Percentiles rank a stretch among this genome's conserved stretches.
These are phyloP conservation scores for Diadumene lineata DNA, from an alignment of 92 coral and sea anemone genomes.

Conservation along the genomic window DNA sequence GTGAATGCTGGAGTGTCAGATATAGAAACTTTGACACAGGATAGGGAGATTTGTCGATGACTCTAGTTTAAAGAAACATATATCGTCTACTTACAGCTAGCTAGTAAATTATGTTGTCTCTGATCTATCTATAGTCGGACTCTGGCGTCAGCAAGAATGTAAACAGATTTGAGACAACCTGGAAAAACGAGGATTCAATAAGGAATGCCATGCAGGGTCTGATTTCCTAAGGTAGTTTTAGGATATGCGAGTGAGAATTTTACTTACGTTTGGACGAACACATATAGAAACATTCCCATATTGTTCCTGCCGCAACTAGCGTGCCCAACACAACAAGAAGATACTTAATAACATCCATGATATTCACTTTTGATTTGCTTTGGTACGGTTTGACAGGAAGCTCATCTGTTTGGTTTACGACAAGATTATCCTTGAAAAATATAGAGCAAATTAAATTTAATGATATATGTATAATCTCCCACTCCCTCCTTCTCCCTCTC, in stretches of 20 bases:
- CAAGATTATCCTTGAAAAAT: constrained; percentile 5
- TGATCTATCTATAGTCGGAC: too few relatives aligned
- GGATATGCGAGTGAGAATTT: neutral
- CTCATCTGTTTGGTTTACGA: neutral
- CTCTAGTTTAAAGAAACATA: too few relatives aligned
- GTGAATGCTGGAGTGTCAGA: too few relatives aligned
- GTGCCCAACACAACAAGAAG: neutral
- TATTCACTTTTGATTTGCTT: neutral
- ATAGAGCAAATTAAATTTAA: too few relatives aligned
- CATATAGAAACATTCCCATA: constrained; percentile 15
- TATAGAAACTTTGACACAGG: too few relatives aligned
- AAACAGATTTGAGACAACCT: too few relatives aligned
- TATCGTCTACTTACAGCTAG: too few relatives aligned
- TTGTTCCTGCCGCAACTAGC: neutral
- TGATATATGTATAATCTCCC: neutral
- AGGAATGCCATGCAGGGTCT: neutral
- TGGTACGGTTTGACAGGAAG: neutral
- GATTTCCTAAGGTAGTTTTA: too few relatives aligned
- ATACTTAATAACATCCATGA: constrained; percentile 6
- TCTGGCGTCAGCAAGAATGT: too few relatives aligned
- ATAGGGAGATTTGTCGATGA: too few relatives aligned
- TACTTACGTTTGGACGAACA: neutral
- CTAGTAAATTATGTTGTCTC: too few relatives aligned
- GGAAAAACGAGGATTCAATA: too few relatives aligned
- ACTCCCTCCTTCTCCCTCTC: neutral